These are phyloP conservation scores for Amphiprion ocellaris DNA, from an alignment of 2,113 vertebrate species.

Conservation along the genomic window DNA sequence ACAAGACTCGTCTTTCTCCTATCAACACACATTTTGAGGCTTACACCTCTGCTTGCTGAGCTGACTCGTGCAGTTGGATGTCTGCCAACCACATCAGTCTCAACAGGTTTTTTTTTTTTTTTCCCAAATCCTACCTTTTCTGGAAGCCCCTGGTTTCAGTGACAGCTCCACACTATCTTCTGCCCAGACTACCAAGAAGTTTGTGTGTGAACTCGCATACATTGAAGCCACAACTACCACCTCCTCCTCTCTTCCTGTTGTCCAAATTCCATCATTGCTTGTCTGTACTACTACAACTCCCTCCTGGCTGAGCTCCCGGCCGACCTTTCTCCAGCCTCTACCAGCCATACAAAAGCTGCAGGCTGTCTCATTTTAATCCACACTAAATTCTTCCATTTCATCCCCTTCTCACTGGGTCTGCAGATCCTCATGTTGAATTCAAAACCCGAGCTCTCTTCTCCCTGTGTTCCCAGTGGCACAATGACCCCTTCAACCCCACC, in stretches of 20 bases:
- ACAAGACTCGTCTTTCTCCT: constrained; percentile 20
- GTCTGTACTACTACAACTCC: constrained; percentile 43
- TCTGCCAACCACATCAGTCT: constrained; percentile 44
- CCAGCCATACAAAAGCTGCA: constrained; percentile 43
- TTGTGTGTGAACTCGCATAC: constrained; percentile 15
- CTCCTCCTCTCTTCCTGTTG: constrained; percentile 5
- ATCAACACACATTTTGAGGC: constrained; percentile 20
- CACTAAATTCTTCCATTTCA: constrained; percentile 64
- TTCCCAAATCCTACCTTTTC: background rate
- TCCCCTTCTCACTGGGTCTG: constrained; percentile 27
- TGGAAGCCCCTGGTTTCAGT: background rate
- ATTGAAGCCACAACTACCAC: constrained; percentile 9
- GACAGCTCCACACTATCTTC: constrained; percentile 7
- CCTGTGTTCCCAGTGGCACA: constrained; percentile 36
- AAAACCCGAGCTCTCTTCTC: constrained; percentile 38
- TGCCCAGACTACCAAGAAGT: constrained; percentile 21
- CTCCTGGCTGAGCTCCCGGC: constrained; percentile 56
- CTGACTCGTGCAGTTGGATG: constrained; percentile 49
- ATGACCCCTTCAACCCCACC: constrained; percentile 41
- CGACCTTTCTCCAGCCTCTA: constrained; percentile 46
- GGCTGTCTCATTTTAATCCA: constrained; percentile 58
- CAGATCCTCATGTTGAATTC: constrained; percentile 54
- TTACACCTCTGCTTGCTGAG: constrained; percentile 32
- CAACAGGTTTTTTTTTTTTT: background rate
- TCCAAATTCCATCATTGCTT: constrained; percentile 41